Evolutionary conservation across 2,888 invertebrate species (phyloP).

Genomic region (Adela reaumurella): DNA sequence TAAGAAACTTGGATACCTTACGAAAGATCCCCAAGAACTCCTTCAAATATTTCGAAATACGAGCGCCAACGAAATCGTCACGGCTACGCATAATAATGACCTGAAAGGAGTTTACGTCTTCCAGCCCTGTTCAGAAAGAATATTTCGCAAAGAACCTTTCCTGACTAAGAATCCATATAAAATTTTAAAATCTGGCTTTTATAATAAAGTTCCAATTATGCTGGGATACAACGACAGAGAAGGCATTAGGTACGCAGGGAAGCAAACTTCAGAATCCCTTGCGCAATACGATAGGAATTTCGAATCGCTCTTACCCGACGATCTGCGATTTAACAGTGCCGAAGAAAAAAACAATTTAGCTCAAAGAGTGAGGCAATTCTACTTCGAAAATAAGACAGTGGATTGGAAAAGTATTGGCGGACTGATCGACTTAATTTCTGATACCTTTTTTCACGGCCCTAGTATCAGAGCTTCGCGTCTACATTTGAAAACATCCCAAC

Average conservation of each 20-base stretch:
- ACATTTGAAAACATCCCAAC: neutral
- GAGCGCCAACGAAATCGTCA: constrained; percentile 8
- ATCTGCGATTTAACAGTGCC: constrained; percentile 6
- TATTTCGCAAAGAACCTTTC: constrained; percentile 6
- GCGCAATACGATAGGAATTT: constrained; percentile 4
- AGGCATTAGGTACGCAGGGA: constrained; percentile 19
- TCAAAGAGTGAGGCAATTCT: constrained; percentile 14
- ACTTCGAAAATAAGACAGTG: constrained; percentile 16
- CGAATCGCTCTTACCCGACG: constrained; percentile 5
- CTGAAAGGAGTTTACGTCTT: constrained; percentile 3
- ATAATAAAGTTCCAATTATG: constrained; percentile 15
- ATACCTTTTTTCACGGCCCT: constrained; percentile 17
- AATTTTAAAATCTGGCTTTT: constrained; percentile 9
- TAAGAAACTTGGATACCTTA: constrained; percentile 10
- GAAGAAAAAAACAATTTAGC: constrained; percentile 12
- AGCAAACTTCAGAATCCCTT: constrained; percentile 11
- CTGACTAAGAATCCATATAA: constrained; percentile 8
- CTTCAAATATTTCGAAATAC: constrained; percentile 10
- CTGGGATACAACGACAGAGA: constrained; percentile 22
- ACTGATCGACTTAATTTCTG: constrained; percentile 21
- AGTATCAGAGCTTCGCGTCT: constrained; percentile 4
- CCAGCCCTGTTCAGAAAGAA: constrained; percentile 7
- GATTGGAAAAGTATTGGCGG: constrained; percentile 5
- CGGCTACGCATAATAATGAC: constrained; percentile 7
- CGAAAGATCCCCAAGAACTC: constrained; percentile 11